A percentile compares a stretch with the other conserved stretches of the same genome.
These are phyloP conservation scores for Eupleurogrammus muticus DNA, from an alignment of 2,797 vertebrate genomes.

Conservation along the genomic window DNA sequence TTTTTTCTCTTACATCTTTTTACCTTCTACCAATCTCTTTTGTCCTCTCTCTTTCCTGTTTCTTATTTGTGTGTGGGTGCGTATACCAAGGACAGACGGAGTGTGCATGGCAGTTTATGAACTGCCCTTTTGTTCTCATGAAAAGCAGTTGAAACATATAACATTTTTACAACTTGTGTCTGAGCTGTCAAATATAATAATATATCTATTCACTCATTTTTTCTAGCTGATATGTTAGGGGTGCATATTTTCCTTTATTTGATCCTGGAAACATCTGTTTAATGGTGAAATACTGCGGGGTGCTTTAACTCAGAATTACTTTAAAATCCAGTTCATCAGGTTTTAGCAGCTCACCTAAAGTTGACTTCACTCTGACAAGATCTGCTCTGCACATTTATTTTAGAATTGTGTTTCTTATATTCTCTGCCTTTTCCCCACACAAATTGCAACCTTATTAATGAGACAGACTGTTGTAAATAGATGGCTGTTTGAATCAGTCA, in stretches of 20 bases:
- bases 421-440: background rate
- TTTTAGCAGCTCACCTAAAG: background rate
- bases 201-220: background rate
- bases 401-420: background rate
- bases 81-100: background rate
- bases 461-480: background rate
- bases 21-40: constrained; percentile 26
- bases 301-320: background rate
- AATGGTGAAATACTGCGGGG: background rate
- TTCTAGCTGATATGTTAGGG: too few relatives aligned
- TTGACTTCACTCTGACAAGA: background rate
- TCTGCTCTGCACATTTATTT: background rate
- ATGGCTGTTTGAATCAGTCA: background rate
- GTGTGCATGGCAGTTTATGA: constrained; percentile 7
- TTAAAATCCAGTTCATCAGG: background rate
- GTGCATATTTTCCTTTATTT: too few relatives aligned
- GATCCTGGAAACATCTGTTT: too few relatives aligned
- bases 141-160: background rate
- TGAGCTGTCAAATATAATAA: background rate
- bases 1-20: constrained; percentile 26
- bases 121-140: background rate
- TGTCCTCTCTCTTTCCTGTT: constrained; percentile 37
- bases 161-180: background rate
- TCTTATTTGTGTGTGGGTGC: constrained; percentile 29
- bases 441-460: background rate